Conservation (phyloP, 2,888 invertebrate species). For the Macaria liturata region DNA sequence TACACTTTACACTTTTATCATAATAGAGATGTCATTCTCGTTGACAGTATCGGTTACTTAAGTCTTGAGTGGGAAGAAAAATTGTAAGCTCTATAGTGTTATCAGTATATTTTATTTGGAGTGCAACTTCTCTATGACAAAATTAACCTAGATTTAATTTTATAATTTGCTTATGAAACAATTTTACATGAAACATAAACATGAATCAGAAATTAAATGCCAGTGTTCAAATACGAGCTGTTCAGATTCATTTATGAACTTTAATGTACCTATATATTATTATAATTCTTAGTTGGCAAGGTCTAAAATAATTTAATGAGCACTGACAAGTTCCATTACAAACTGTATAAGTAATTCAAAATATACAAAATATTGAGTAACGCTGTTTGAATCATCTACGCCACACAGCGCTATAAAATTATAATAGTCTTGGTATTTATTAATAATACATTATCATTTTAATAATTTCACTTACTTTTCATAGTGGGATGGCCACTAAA, state of each 20-base stretch:
- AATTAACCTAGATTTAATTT: no score
- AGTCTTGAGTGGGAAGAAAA: slow-evolving; percentile 7
- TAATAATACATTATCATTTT: slow-evolving; percentile 10
- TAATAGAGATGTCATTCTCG: slow-evolving; percentile 16
- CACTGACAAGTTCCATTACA: slow-evolving; percentile 5
- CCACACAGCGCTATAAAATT: slow-evolving; percentile 2
- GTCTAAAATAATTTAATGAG: neutral
- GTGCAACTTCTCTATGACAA: no score
- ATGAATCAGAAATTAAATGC: no score
- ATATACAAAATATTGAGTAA: neutral
- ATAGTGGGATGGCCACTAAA: slow-evolving; percentile 3
- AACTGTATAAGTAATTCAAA: neutral
- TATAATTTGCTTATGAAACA: no score
- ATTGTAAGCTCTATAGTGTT: neutral
- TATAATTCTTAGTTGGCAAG: neutral
- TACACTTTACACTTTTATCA: slow-evolving; percentile 17
- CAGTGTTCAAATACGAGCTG: no score
- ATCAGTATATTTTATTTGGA: no score
- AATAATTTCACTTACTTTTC: slow-evolving; percentile 21
- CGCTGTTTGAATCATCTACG: neutral
- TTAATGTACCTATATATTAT: no score
- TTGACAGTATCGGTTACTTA: neutral
- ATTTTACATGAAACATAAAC: no score
- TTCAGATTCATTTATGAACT: no score
- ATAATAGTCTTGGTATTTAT: slow-evolving; percentile 5